phyloP scores from a whole-genome alignment of 2,888 invertebrate species.

The Drosophila borborema region DNA sequence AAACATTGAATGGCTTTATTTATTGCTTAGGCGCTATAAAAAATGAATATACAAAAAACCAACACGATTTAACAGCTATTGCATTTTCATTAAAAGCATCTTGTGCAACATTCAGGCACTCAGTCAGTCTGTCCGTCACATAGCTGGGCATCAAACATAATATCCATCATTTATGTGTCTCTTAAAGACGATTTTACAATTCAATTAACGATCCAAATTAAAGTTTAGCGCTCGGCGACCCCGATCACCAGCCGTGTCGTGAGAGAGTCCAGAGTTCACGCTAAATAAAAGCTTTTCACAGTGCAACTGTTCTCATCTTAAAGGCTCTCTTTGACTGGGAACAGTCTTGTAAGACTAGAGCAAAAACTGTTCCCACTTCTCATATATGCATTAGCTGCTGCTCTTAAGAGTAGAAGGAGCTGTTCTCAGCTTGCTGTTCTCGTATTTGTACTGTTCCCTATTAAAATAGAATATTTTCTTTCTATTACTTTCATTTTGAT shows the following conservation, averaged over 20 bases:
- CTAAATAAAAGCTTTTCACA: neutral
- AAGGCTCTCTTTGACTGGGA: neutral
- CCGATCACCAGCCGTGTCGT: neutral
- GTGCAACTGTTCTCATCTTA: neutral
- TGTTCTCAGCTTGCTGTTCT: neutral
- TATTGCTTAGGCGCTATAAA: constrained; percentile 54
- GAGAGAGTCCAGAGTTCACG: neutral
- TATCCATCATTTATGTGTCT: constrained; percentile 34
- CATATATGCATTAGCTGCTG: too few species aligned
- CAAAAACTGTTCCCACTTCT: neutral
- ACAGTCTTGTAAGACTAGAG: neutral
- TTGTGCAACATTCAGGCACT: constrained; percentile 42
- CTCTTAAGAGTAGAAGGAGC: too few species aligned
- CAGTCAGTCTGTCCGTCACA: neutral
- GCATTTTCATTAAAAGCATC: constrained; percentile 34
- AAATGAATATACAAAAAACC: neutral
- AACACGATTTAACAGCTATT: constrained; percentile 34
- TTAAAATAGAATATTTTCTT: too few species aligned
- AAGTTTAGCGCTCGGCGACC: neutral
- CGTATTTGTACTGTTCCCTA: too few species aligned
- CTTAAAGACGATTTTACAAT: constrained; percentile 22
- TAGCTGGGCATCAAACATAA: constrained; percentile 43
- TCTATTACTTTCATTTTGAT: too few species aligned
- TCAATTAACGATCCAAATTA: constrained; percentile 23
- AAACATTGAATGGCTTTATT: constrained; percentile 27